Base-by-base conservation (phyloP, 92 coral and sea anemone genomes). In the Umimayanthus kanabou region DNA sequence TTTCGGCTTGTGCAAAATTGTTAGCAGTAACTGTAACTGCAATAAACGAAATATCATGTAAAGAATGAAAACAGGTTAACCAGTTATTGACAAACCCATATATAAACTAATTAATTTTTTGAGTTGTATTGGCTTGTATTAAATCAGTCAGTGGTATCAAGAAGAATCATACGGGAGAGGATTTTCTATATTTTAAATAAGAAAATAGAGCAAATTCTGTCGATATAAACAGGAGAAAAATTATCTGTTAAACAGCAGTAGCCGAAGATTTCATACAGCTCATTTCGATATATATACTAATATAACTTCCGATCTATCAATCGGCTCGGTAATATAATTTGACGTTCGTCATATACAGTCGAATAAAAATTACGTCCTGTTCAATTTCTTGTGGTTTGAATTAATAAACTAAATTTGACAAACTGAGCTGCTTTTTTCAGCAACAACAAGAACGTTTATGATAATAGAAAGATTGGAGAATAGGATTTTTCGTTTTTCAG, bases 281-380 rank as follows among this genome's bases (percentile, higher is more conserved):
- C 66, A 53, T 29, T 55, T 53, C 26, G 58, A 53, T 11, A 53
- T 53, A 53, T 53, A 53, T 11, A 53, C 58, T 53, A 40, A 61
- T 81, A 57, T 61, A 64, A 37, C 85, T 81, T 81, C 30, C 53
- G 85, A 64, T 81, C 50, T 53, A 64, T n/a, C 58, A 66, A 23
- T 37, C 25, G 15, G 13, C 50, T 30, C 5, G 73, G 18, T 26
- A 23, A 33, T 66, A n/a, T 37, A 39, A 5, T n/a, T 22, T 9
- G 55, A 22, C 71, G 39, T 39, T 61, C 61, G 73, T 80, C 37
- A 57, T 22, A 39, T 22, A 39, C 49, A 25, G 55, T 66, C 85
- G 72, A 77, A n/a, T n/a, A 77, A 77, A 77, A 14, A 39, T 25
- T 33, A 50, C 53, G 15, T 33, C 33, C 64, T 45, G 40, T 39